These are phyloP conservation scores for Ascaphus truei DNA, from an alignment of 2,113 vertebrate genomes.

Conservation along the genomic window DNA sequence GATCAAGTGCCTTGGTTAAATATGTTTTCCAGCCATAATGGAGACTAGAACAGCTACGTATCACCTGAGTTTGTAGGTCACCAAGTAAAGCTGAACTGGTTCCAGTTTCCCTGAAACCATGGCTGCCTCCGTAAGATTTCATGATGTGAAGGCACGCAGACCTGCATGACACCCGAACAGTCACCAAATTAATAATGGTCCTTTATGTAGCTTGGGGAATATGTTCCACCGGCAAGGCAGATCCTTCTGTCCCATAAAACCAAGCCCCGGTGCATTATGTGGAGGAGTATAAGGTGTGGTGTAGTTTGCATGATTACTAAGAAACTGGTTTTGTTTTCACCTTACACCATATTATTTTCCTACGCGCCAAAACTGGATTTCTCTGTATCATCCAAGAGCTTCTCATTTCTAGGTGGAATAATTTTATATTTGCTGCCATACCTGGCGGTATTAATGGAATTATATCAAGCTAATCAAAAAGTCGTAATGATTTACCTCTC, in stretches of 20 bases:
- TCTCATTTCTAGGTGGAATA: constrained; percentile 51
- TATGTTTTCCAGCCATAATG: neutral
- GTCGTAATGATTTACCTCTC: no score
- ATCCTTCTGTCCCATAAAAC: neutral
- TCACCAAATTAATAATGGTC: constrained; percentile 40
- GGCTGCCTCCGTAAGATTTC: neutral
- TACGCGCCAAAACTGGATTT: constrained; percentile 48
- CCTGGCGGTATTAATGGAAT: constrained; percentile 44
- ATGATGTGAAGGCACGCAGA: neutral
- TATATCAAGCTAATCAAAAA: no score
- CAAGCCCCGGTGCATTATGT: constrained; percentile 50
- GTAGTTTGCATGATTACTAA: constrained; percentile 50
- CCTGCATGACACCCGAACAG: neutral
- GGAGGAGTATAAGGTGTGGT: constrained; percentile 52
- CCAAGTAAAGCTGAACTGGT: neutral
- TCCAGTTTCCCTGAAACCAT: no score
- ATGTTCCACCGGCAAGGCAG: constrained; percentile 58
- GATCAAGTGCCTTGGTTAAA: no score
- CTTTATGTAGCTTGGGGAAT: constrained; percentile 58
- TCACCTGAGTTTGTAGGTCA: neutral
- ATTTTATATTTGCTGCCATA: constrained; percentile 40
- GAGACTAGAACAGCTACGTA: neutral
- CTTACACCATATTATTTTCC: constrained; percentile 51
- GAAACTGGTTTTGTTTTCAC: constrained; percentile 57
- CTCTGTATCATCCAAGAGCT: constrained; percentile 42